Evolutionary conservation across 2,888 invertebrate genomes (phyloP), one percentile per base, ranked within the genome.

Genomic region (Bombylius discolor): DNA sequence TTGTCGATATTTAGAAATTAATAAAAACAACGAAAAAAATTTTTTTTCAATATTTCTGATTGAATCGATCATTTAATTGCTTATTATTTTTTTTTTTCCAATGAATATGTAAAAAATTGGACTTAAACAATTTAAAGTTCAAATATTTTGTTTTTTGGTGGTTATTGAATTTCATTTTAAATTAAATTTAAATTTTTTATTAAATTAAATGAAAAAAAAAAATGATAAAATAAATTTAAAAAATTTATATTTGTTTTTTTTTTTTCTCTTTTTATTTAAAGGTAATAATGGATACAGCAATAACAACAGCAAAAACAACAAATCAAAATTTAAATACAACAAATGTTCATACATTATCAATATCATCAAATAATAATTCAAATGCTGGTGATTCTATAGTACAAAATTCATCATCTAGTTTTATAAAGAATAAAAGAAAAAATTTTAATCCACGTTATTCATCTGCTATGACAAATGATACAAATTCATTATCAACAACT

Each of bases 361-460:
- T 45, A 49, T 44, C 45, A 13, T 34, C 13, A 11, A 42, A 42
- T 42, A 42, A 42, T 31, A 50, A 49, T 50, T 34, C 33, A 5
- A 45, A 32, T 14, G n/a, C 50, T 32, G 31, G 34, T 50, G 49
- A 50, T 50, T 33, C 34, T 5, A 11, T 55, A 45, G 47, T 51
- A 47, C 49, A 49, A 45, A 36, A 45, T 36, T 47, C 33, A 7
- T 32, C 55, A 31, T 47, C 51, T 51, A 55, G 47, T 51, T 51
- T 48, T n/a, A 51, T 55, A 32, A 55, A 55, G 48, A 58, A 58
- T 51, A 58, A 58, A 47, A 31, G 58, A n/a, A 58, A 58, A 53
- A 58, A 58, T 49, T 58, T 58, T 49, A 58, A 46, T 56, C 58
- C 58, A 8, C 51, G 58, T 47, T 56, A 52, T 48, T 56, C 58